A percentile compares a stretch with the other conserved stretches of the same genome.
Conservation (phyloP, 2,113 vertebrate species). For the Mormyrus lacerda region DNA sequence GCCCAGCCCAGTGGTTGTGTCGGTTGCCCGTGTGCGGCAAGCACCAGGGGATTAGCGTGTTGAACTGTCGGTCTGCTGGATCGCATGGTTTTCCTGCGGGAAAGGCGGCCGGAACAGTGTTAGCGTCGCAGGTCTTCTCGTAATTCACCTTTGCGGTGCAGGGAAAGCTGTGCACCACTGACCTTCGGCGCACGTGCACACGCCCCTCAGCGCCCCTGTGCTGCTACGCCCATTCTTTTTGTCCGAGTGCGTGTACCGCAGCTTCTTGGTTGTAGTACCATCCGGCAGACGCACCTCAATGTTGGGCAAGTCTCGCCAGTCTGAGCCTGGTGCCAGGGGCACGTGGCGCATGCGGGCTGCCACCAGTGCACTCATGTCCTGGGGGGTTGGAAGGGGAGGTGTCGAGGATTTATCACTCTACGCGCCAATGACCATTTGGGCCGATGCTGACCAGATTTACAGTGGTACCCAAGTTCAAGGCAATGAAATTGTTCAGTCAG, state of each 20-base stretch:
- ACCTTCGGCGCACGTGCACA: conserved; percentile 88
- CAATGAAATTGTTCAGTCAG: neutral
- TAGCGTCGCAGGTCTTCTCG: neutral
- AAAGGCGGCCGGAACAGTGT: neutral
- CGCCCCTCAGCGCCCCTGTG: conserved; percentile 72
- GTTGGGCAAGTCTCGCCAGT: conserved; percentile 93
- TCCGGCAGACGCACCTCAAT: conserved; percentile 81
- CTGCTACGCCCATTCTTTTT: conserved; percentile 81
- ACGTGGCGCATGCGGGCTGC: conserved; percentile 92
- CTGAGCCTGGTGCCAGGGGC: conserved; percentile 83
- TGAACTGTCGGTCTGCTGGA: conserved; percentile 82
- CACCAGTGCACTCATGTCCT: conserved; percentile 95
- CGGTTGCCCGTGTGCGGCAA: conserved; percentile 92
- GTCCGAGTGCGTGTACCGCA: conserved; percentile 78
- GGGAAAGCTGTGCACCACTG: neutral
- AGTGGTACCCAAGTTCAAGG: neutral
- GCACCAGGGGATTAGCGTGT: conserved; percentile 94
- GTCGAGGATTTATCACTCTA: neutral
- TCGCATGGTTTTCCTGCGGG: conserved; percentile 74
- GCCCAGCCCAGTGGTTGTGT: conserved; percentile 95
- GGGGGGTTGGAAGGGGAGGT: neutral
- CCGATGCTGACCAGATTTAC: neutral
- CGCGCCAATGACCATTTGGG: neutral
- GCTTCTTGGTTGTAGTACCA: conserved; percentile 74
- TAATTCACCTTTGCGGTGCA: neutral